Conservation (phyloP, 2,113 vertebrate species). For the Osmerus mordax region DNA sequence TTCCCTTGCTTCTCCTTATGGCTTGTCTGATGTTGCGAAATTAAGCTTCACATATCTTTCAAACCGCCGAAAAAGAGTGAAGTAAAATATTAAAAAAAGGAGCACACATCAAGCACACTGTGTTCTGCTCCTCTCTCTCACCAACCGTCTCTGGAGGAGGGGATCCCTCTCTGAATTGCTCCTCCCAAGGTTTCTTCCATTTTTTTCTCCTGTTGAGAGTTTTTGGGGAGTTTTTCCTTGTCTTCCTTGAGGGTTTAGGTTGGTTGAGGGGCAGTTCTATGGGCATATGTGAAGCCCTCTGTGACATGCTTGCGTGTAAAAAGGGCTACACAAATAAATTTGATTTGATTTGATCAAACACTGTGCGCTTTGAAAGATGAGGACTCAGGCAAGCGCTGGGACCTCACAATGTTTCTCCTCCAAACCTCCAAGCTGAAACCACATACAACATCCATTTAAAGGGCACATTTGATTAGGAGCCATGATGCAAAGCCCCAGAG, state of each 20-base stretch:
- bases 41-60: slow-evolving; percentile 50
- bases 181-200: no score
- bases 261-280: no score
- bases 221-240: no score
- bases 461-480: slow-evolving; percentile 59
- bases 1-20: slow-evolving; percentile 47
- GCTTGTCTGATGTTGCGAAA: slow-evolving; percentile 44
- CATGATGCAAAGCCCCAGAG: slow-evolving; percentile 42
- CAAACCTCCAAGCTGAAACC: slow-evolving; percentile 38
- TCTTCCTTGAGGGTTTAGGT: no score
- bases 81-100: slow-evolving; percentile 27
- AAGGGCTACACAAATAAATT: no score
- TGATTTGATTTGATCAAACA: no score
- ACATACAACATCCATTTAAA: slow-evolving; percentile 56
- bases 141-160: no score
- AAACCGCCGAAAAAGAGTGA: slow-evolving; percentile 21
- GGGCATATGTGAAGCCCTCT: no score
- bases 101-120: slow-evolving; percentile 49
- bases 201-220: no score
- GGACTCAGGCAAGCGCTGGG: slow-evolving; percentile 37
- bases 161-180: no score
- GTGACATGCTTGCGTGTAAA: no score
- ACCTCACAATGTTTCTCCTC: slow-evolving; percentile 53
- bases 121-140: no score
- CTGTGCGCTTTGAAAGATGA: slow-evolving; percentile 52